These are phyloP conservation scores for Hippasteria phrygiana DNA, from an alignment of 53 echinoderm and acorn worm species.

Conservation along the genomic window DNA sequence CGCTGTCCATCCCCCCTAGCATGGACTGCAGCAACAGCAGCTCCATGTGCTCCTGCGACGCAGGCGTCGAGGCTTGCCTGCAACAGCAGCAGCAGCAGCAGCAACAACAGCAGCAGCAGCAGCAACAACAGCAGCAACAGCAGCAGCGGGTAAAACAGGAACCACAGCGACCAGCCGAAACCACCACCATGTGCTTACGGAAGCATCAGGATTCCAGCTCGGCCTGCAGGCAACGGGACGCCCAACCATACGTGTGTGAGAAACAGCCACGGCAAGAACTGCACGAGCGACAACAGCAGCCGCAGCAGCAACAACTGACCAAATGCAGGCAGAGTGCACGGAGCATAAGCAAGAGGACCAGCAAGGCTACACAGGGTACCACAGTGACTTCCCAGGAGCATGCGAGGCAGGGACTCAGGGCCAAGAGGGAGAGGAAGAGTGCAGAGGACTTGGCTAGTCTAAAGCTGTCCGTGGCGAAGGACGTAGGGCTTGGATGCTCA, in stretches of 20 bases:
- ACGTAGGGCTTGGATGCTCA: slow-evolving; percentile 12
- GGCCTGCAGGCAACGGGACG: slow-evolving; percentile 21
- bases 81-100: not conserved
- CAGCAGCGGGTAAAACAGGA: not conserved
- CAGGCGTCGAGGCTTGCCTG: slow-evolving; percentile 18
- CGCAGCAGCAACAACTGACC: slow-evolving; percentile 18
- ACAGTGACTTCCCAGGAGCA: not conserved
- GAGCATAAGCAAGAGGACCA: slow-evolving; percentile 25
- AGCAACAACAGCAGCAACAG: not conserved
- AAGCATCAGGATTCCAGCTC: slow-evolving; percentile 37
- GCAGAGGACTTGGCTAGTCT: slow-evolving; percentile 35
- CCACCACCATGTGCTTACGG: slow-evolving; percentile 39
- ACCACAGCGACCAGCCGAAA: slow-evolving; percentile 15
- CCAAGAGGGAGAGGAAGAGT: slow-evolving; percentile 42
- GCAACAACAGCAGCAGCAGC: slow-evolving; percentile 3
- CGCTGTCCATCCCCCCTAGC: slow-evolving; percentile 34
- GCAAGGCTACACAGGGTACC: slow-evolving; percentile 32
- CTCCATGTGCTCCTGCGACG: slow-evolving; percentile 52
- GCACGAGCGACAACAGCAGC: slow-evolving; percentile 24
- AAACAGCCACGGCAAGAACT: slow-evolving; percentile 21
- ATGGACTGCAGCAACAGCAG: slow-evolving; percentile 64
- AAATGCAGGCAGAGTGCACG: slow-evolving; percentile 24
- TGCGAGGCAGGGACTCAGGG: slow-evolving; percentile 31
- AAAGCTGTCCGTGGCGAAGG: slow-evolving; percentile 44
- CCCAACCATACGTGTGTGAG: slow-evolving; percentile 15